Base-by-base conservation (phyloP, 2,797 vertebrate genomes). In the Phrynocephalus vlangalii region DNA sequence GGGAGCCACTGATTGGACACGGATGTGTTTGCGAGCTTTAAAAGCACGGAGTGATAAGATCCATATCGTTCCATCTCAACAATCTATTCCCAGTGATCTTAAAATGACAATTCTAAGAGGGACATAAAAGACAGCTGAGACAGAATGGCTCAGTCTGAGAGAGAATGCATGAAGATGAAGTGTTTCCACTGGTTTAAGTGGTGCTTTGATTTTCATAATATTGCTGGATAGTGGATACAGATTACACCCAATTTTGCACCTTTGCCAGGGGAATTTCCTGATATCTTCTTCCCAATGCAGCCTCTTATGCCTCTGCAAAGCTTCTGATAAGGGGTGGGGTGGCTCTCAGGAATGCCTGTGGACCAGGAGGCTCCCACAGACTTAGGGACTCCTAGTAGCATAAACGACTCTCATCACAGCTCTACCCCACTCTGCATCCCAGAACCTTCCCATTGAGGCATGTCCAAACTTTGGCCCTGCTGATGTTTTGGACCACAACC, bases 1-100 rank as follows among this genome's bases (percentile, higher is more conserved):
- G 33, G 88, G 78, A 0, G 0, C 90, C 86, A 86, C 81, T 44
- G 77, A 52, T 85, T 89, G 90, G 83, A 88, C 82, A 90, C 89
- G 86, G 88, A 79, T 90, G 44, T 68, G 30, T 85, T 91, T 91
- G 78, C 85, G 79, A 86, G 76, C 87, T 83, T 56, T 87, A 92
- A 80, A 86, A 82, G 6, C 77, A 63, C 60, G 56, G 24, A 89
- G 26, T 13, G 82, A 89, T 92, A 91, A 92, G 79, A 20, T 8
- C 50, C 28, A 15, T 18, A 26, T 56, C 85, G 68, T 63, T 26
- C 22, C 38, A 4, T 26, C 22, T 15, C 88, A 91, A 85, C 0
- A 1, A 76, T 63, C 83, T 0, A 4, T 1, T 16, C 0, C 90
- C 44, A 92, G 5, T 1, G 68, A 82, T 8, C 67, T 71, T 33